Evolutionary conservation across 2,888 invertebrate species (phyloP), one percentile per base, ranked within the genome.

Genomic region (Dendrolimus houi): DNA sequence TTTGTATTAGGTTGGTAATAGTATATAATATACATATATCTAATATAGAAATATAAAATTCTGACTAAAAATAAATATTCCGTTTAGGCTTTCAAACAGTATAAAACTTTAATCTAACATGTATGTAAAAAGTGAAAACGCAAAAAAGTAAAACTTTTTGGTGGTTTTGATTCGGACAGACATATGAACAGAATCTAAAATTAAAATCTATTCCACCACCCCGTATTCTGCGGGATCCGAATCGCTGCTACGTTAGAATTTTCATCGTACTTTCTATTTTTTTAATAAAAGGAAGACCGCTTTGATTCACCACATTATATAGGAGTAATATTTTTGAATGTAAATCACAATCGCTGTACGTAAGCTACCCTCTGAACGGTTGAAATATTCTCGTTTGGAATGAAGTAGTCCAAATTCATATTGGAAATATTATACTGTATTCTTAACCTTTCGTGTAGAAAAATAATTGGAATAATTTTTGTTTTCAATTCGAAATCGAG

Each of bases 131-230:
- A 40, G 9, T 40, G 17, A 54, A 52, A 52, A 53, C 41, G 8
- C 8, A 55, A 55, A 53, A 29, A 53, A 56, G 57, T 59, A 60
- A 58, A 14, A 12, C 9, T 12, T 12, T 47, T 47, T 2, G 47
- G 47, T 12, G 47, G 54, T 61, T 64, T 63, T 41, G 57, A 61
- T 60, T 64, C 62, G 54, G 56, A 54, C 52, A 60, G 60, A 52
- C 71, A 78, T 77, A 70, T 76, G 58, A 76, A 60, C 76, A 67
- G 42, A 68, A 70, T 74, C 72, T 75, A 70, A 77, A 77, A 77
- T 77, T 76, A 72, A 75, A 77, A 75, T 78, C 75, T 79, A 75
- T 77, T 71, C 68, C 64, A 71, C 70, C 68, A 70, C 71, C 70
- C 69, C 62, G 64, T 68, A 68, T 65, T 59, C 61, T 57, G 60